Conservation (phyloP, 2,797 vertebrate species). For the Fratercula arctica region DNA sequence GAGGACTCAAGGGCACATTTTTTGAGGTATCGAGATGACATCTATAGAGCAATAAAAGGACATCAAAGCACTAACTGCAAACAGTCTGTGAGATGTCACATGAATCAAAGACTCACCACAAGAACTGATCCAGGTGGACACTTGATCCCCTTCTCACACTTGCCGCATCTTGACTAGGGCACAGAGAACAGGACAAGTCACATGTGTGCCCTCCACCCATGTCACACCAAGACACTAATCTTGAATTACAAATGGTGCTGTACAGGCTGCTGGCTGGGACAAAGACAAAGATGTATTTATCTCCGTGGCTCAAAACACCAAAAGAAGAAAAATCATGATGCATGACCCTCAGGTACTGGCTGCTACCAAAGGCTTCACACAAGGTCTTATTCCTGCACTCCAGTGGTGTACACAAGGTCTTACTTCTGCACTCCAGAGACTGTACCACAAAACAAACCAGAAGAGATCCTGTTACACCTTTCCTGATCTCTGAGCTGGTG, state of each 20-base stretch:
- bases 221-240: background rate
- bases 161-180: conserved; percentile 63
- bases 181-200: conserved; percentile 49
- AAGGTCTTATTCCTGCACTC: background rate
- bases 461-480: background rate
- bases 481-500: background rate
- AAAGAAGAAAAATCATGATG: background rate
- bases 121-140: conserved; percentile 68
- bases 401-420: background rate
- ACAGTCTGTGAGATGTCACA: background rate
- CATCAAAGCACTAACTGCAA: background rate
- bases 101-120: conserved; percentile 58
- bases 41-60: background rate
- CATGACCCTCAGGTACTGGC: background rate
- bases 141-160: conserved; percentile 66
- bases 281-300: background rate
- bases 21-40: background rate
- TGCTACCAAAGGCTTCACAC: background rate
- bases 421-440: background rate
- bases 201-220: background rate
- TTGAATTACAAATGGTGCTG: background rate
- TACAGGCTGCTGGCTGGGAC: background rate
- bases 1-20: background rate
- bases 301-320: background rate
- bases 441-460: background rate